Evolutionary conservation across 2,113 vertebrate genomes (phyloP), one percentile per base, ranked within the genome.

Genomic region (Bettongia penicillata): DNA sequence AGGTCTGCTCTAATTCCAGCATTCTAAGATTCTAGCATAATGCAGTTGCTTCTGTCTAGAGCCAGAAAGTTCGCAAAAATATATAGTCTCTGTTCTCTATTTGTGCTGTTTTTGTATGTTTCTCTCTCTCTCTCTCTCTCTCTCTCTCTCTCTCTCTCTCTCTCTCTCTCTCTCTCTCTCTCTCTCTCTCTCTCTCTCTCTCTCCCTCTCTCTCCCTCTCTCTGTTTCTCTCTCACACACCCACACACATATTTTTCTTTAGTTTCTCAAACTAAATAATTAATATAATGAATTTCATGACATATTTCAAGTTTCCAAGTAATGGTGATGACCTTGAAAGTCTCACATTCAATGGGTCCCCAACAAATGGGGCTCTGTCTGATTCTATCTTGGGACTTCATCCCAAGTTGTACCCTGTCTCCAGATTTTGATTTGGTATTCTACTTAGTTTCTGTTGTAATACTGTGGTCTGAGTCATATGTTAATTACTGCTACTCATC

Each of bases 401-500:
- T 43, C 51, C 48, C 77, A 53, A 91, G 52, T 52, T 49, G 43
- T 53, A 3, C 4, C 49, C 51, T 57, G 84, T 3, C 3, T 61
- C 12, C 68, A 28, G 28, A 25, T 53, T 94, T 48, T 84, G 48
- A 48, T 37, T 90, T 96, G 68, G 5, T 37, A 47, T 93, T 91
- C 25, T 28, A 91, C 84, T 90, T 93, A 91, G 19, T 51, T 94
- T 53, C 94, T 61, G 53, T 53, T 14, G 77, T 51, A 68, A 91
- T 57, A 93, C 91, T 93, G 43, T 84, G 48, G 68, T 95, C 55
- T 95, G 91, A 97, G 55, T 96, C 95, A 96, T 47, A 94, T 95
- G 93, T 97, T 93, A 90, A 94, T 96, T 98, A 93, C 43, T 93
- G 51, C 50, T 94, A 92, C 77, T 94, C 95, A 89, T 89, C 53